Conservation (phyloP, 2,797 vertebrate species). For the Onychomys leucogaster region DNA sequence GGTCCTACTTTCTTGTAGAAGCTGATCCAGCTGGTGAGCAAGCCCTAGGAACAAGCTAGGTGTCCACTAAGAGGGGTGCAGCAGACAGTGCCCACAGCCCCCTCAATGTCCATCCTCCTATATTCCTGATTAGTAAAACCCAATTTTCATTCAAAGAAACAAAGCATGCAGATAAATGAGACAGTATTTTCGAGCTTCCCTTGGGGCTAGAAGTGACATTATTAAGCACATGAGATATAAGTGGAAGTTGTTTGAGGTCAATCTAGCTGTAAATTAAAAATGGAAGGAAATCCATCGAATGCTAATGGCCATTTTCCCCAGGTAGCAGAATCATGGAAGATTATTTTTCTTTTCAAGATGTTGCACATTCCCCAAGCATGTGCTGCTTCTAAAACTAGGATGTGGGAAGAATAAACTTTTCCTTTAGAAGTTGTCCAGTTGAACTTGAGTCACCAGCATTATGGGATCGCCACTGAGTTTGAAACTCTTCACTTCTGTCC, state of each 20-base stretch:
- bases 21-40: not conserved
- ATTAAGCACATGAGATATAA: not conserved
- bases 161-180: not conserved
- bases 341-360: not conserved
- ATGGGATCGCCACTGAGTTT: not conserved
- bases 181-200: not conserved
- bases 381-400: not conserved
- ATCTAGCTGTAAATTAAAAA: not conserved
- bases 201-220: not conserved
- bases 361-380: not conserved
- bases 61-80: not conserved
- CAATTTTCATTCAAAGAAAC: not conserved
- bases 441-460: not conserved
- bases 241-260: not conserved
- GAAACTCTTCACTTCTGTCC: not conserved
- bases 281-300: not conserved
- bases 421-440: not conserved
- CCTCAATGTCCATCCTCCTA: not conserved
- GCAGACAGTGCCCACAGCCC: not conserved
- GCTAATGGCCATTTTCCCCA: not conserved
- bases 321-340: not conserved
- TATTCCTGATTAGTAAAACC: not conserved
- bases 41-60: not conserved
- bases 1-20: not conserved
- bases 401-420: not conserved